Conservation (phyloP, 1,140 invertebrate genomes). For the Melipona quadrifasciata region DNA sequence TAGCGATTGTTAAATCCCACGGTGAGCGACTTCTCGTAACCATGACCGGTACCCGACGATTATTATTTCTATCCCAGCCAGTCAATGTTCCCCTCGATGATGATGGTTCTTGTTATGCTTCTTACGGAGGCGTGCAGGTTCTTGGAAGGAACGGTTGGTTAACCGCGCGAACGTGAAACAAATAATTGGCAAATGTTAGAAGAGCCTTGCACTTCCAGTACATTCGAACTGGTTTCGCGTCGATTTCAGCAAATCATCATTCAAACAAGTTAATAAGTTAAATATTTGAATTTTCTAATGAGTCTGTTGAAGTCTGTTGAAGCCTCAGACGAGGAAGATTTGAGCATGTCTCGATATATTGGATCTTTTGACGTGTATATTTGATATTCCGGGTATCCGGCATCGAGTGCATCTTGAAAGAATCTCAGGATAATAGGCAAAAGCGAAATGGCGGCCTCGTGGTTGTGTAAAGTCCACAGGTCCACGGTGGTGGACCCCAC, state of each 20-base stretch:
- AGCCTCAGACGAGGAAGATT: neutral
- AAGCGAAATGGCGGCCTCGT: constrained; percentile 27
- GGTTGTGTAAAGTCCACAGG: constrained; percentile 19
- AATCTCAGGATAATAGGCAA: constrained; percentile 43
- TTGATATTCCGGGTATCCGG: constrained; percentile 40
- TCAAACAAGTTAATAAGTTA: accelerated
- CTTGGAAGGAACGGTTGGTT: neutral
- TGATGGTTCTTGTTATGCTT: neutral
- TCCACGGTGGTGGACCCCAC: constrained; percentile 41
- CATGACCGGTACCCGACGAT: neutral
- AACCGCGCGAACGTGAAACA: no score
- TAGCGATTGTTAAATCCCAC: constrained; percentile 28
- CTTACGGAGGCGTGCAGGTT: neutral
- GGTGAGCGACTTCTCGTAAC: constrained; percentile 30
- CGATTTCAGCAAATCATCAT: neutral
- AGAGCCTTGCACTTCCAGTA: neutral
- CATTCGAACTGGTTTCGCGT: neutral
- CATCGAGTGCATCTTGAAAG: constrained; percentile 19
- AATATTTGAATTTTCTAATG: neutral
- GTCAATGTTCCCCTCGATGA: neutral
- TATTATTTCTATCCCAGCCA: neutral
- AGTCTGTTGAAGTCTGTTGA: neutral
- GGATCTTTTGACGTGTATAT: neutral
- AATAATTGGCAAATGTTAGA: neutral
- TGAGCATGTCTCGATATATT: neutral